phyloP scores from a whole-genome alignment of 2,797 vertebrate species.

The Siniperca obscura region DNA sequence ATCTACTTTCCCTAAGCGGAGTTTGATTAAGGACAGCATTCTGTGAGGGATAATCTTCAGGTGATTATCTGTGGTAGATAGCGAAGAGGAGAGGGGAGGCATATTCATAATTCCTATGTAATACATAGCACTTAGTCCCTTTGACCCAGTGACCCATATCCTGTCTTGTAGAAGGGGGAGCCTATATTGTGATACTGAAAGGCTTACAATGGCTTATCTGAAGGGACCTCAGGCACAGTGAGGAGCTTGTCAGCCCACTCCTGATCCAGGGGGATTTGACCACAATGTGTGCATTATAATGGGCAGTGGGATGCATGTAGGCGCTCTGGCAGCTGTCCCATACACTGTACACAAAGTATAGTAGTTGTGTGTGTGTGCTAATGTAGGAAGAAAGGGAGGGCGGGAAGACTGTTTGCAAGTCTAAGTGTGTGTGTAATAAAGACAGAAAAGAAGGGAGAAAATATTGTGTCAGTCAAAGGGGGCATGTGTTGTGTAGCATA shows the following conservation, averaged over 20 bases:
- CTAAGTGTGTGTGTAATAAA: constrained; percentile 58
- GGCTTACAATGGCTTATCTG: constrained; percentile 83
- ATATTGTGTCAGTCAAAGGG: constrained; percentile 49
- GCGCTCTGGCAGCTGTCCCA: constrained; percentile 70
- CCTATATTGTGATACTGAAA: constrained; percentile 77
- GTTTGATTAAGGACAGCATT: constrained; percentile 75
- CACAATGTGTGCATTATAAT: constrained; percentile 81
- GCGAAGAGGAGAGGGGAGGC: constrained; percentile 37
- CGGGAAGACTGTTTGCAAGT: constrained; percentile 51
- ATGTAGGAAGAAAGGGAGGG: constrained; percentile 23
- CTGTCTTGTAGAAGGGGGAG: constrained; percentile 73
- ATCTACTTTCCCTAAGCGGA: constrained; percentile 65
- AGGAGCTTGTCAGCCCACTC: constrained; percentile 78
- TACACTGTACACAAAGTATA: constrained; percentile 69
- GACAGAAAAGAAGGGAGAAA: constrained; percentile 35
- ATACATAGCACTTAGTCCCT: constrained; percentile 74
- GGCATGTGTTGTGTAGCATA: constrained; percentile 25
- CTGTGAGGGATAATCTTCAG: constrained; percentile 73
- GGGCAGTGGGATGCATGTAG: constrained; percentile 69
- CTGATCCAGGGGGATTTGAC: constrained; percentile 68
- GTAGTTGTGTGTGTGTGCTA: constrained; percentile 32
- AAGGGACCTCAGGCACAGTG: constrained; percentile 77
- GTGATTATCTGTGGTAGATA: constrained; percentile 73
- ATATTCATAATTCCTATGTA: constrained; percentile 79
- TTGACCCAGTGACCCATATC: constrained; percentile 84